Conservation (phyloP, 2,113 vertebrate genomes). For the Psittacula cyanocephala region DNA sequence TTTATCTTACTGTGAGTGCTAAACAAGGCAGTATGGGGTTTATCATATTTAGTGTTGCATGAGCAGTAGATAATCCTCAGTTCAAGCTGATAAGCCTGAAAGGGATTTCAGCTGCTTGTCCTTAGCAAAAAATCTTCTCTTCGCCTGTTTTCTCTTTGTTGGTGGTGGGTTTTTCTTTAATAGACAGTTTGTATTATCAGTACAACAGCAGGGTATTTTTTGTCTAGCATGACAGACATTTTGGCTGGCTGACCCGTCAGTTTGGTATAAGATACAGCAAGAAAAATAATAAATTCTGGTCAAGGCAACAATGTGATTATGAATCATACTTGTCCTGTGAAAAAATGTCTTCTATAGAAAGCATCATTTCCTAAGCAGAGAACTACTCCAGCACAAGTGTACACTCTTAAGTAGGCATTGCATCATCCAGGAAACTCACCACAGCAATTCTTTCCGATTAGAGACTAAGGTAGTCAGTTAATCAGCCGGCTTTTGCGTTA, state of each 20-base stretch:
- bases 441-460: neutral
- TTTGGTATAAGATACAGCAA: neutral
- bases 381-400: neutral
- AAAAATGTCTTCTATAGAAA: neutral
- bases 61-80: neutral
- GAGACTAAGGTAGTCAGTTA: neutral
- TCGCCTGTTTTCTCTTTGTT: neutral
- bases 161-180: fast-evolving
- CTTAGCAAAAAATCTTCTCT: conserved; percentile 17
- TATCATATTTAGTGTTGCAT: conserved; percentile 27
- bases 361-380: neutral
- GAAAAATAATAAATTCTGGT: neutral
- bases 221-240: neutral
- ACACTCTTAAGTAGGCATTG: neutral
- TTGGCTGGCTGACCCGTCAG: neutral
- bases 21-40: conserved; percentile 34
- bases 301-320: neutral
- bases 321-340: neutral
- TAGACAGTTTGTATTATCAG: neutral
- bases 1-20: neutral
- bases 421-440: neutral
- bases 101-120: conserved; percentile 25
- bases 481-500: neutral
- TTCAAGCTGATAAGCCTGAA: conserved; percentile 12
- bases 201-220: neutral